phyloP scores from a whole-genome alignment of 1,140 invertebrate genomes.

The Vanessa atalanta region DNA sequence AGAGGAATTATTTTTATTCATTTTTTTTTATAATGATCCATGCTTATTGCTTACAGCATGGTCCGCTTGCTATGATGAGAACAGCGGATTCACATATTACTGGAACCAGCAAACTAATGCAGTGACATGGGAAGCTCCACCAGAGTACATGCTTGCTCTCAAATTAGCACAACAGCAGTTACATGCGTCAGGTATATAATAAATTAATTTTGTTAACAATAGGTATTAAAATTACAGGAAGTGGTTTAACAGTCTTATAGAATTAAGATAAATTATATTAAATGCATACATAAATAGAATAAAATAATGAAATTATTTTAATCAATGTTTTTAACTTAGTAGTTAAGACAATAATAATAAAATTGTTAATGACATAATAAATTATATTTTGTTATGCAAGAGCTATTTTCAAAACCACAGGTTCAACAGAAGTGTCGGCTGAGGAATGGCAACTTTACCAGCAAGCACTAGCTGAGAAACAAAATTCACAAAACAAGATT shows the following conservation, averaged over 20 bases:
- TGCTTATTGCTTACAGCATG: constrained; percentile 59
- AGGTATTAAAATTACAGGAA: not conserved
- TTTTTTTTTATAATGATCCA: not conserved
- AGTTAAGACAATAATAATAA: not conserved
- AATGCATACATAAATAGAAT: too few relatives aligned
- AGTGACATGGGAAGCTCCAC: constrained; percentile 78
- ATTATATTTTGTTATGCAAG: not conserved
- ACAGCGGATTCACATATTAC: constrained; percentile 78
- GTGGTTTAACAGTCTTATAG: too few relatives aligned
- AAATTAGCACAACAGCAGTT: constrained; percentile 73
- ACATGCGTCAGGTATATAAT: constrained; percentile 50
- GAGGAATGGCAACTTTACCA: constrained; percentile 76
- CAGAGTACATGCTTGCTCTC: constrained; percentile 69
- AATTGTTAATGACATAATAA: not conserved
- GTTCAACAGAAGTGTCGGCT: constrained; percentile 68
- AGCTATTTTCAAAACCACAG: constrained; percentile 34
- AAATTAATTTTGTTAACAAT: not conserved
- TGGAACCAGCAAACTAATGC: constrained; percentile 79
- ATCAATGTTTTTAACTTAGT: not conserved
- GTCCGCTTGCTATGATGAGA: constrained; percentile 78
- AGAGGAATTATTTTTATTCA: too few relatives aligned
- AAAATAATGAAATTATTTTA: too few relatives aligned
- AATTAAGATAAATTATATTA: too few relatives aligned
- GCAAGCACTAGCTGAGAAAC: constrained; percentile 68
- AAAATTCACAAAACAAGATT: constrained; percentile 51